phyloP scores from a whole-genome alignment of 2,113 vertebrate species.

The Anser brachyrhynchus region DNA sequence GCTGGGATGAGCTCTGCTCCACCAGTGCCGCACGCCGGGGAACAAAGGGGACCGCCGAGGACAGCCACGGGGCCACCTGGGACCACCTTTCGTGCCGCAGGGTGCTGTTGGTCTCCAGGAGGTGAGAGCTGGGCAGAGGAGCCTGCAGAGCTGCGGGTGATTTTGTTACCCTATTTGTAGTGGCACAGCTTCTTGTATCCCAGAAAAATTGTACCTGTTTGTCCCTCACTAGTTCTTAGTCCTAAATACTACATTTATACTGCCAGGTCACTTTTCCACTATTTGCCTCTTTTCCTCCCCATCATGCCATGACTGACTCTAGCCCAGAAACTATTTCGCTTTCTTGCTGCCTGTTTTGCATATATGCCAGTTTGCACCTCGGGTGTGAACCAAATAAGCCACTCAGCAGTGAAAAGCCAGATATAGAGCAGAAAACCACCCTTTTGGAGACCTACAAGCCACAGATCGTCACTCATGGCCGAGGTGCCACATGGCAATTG shows the following conservation, averaged over 20 bases:
- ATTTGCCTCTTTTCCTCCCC: not conserved
- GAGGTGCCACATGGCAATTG: not conserved
- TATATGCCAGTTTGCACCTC: not conserved
- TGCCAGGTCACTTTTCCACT: not conserved
- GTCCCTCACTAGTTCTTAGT: not conserved
- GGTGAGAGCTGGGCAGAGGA: not conserved
- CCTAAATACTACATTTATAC: not conserved
- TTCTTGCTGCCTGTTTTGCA: not conserved
- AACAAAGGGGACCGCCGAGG: constrained; percentile 11
- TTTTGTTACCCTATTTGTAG: rapidly evolving
- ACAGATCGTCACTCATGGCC: not conserved
- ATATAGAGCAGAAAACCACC: not conserved
- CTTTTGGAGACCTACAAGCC: not conserved
- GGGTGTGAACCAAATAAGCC: not conserved
- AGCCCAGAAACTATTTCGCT: rapidly evolving
- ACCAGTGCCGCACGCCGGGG: not conserved
- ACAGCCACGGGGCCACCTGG: not conserved
- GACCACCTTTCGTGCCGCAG: not conserved
- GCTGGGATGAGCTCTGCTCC: not conserved
- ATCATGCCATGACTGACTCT: not conserved
- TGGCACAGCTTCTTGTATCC: not conserved
- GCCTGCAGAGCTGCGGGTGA: rapidly evolving
- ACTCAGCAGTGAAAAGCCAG: not conserved
- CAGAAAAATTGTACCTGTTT: not conserved
- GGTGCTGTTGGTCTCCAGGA: not conserved